phyloP scores from a whole-genome alignment of 2,888 invertebrate species.

The Electrophaes corylata region DNA sequence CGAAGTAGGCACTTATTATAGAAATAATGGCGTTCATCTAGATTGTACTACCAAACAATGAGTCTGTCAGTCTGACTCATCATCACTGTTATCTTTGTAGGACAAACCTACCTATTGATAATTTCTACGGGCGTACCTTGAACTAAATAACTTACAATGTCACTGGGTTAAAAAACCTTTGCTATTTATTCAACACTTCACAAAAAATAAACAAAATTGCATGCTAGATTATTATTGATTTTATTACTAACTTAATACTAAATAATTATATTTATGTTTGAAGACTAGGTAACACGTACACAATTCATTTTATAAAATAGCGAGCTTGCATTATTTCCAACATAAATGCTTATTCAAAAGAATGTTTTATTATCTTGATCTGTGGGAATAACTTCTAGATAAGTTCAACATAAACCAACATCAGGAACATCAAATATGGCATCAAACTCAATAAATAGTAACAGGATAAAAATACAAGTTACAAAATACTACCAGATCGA shows the following conservation, averaged over 20 bases:
- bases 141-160: neutral
- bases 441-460: slow-evolving; percentile 1
- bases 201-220: neutral
- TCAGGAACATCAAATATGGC: slow-evolving; percentile 10
- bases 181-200: neutral
- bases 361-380: neutral
- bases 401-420: slow-evolving; percentile 12
- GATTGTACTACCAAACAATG: slow-evolving; percentile 10
- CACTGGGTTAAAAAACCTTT: too few species aligned
- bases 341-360: neutral
- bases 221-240: neutral
- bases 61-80: slow-evolving; percentile 22
- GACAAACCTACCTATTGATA: slow-evolving; percentile 20
- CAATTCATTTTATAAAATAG: neutral
- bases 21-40: slow-evolving; percentile 5
- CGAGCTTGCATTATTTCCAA: neutral
- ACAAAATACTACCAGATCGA: neutral
- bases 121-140: slow-evolving; percentile 24
- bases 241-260: slow-evolving; percentile 20
- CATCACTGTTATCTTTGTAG: slow-evolving; percentile 36
- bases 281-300: slow-evolving; percentile 52
- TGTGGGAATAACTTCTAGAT: neutral
- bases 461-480: neutral
- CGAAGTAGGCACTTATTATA: neutral
- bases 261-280: slow-evolving; percentile 22